Evolutionary conservation across 1,140 invertebrate species (phyloP), one percentile per base, ranked within the genome.

Genomic region (Asbolus verrucosus): DNA sequence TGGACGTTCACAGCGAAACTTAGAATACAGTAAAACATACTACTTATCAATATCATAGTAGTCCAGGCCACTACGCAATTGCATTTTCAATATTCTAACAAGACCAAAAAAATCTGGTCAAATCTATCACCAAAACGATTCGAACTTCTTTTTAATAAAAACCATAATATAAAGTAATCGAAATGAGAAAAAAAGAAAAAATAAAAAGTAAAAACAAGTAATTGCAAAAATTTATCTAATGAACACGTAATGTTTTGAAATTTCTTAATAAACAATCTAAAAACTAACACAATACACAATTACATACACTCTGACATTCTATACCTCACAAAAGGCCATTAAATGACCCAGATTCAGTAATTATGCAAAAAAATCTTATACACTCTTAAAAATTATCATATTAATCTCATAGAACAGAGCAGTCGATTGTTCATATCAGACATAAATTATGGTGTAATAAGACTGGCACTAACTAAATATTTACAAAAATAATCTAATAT

Each of bases 401-500:
- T 41, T 67, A 73, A 73, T 70, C 72, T 70, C 68, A 66, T 50
- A 62, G 63, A 73, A 70, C 63, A 61, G 65, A 46, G 46, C 71
- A 73, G 62, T 70, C 67, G 27, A 62, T 68, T 72, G 36, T 61
- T 69, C 62, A 33, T 38, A 65, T 46, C 50, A 70, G 62, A 73
- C 63, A 70, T 65, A 73, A 73, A 73, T 73, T 69, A 69, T 65
- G 43, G 18, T 36, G 38, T 54, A 33, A 63, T 61, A 39, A 69
- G 41, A 79, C 78, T 79, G 78, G 78, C 78, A 77, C 78, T 79
- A 78, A 75, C 73, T 72, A 76, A 73, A 70, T 80, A 80, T 80
- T 74, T 80, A 80, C 79, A 80, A 80, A 80, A 80, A 80, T 80
- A 80, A 78, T 79, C 78, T 79, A 79, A 75, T 69, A 72, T 75